Evolutionary conservation across 2,797 vertebrate genomes (phyloP), one percentile per base, ranked within the genome.

Genomic region (Halcyon smyrnensis): DNA sequence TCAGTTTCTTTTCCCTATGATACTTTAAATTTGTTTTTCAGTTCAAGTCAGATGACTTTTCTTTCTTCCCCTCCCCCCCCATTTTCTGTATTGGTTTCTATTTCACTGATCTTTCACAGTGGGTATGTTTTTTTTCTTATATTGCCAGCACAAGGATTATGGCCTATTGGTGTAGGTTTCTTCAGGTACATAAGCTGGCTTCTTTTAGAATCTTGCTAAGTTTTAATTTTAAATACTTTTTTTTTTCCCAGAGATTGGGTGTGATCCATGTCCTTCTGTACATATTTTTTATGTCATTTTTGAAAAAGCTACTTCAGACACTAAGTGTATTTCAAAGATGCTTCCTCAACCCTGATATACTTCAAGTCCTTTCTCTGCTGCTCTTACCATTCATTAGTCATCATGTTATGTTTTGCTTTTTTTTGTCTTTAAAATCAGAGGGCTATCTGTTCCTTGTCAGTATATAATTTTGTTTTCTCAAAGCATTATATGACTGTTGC

Each of bases 161-260:
- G 15, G 7, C 4, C 21, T 41, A 17, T 8, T 23, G 1, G 7
- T 43, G 3, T 21, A 50, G 15, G 6, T 41, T 16, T 41, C 6
- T 41, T 41, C 41, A 41, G 41, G 41, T 16, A 41, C 41, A 16
- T 41, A 41, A 41, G 41, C 7, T 41, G 41, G 41, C 6, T 41
- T 41, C 7, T 41, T 41, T 16, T 41, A 41, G 41, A 45, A 45
- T 19, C 43, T 45, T 45, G 17, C 43, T 19, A 45, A 45, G 19
- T 20, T 20, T 45, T 45, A 41, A 41, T 41, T 41, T 43, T 43
- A 15, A 30, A 32, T 32, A 32, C 27, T 32, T 10, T 32, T 43
- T 37, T 34, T 11, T 8, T 2, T 8, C 2, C 2, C 12, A 48
- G 39, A 51, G 4, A 19, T 0, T 37, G 27, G 1, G 3, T 15